Evolutionary conservation across 2,113 vertebrate species (phyloP), one percentile per base, ranked within the genome.

Genomic region (Kryptolebias marmoratus): DNA sequence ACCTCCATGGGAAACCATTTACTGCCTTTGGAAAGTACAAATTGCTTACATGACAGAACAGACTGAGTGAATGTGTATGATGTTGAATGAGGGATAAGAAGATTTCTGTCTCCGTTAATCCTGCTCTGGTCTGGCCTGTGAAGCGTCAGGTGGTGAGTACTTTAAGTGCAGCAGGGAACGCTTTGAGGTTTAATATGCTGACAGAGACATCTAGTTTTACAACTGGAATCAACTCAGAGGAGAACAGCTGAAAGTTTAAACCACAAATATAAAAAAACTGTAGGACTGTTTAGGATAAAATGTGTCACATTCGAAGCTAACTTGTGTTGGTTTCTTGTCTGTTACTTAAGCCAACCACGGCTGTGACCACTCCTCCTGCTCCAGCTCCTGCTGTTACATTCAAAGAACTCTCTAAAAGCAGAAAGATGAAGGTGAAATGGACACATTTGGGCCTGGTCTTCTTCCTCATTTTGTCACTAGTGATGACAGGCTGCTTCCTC

Each of bases 401-500:
- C 0, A 57, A 90, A 50, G 90, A 83, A 64, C 73, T 93, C 50
- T 88, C 84, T 49, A 87, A 81, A 57, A 66, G 75, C 39, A 50
- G 50, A 15, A 86, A 49, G 32, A 94, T 94, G 91, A 93, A 94
- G 82, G 84, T 95, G 87, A 96, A 93, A 73, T 94, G 94, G 94
- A 88, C 92, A 48, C 91, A 94, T 0, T 27, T 92, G 3, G 85
- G 91, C 54, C 89, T 95, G 11, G 16, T 93, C 16, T 91, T 97
- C 90, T 93, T 97, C 78, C 91, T 97, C 30, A 52, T 95, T 54
- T 59, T 97, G 3, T 96, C 95, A 0, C 60, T 94, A 61, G 92
- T 95, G 59, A 96, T 97, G 97, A 96, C 94, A 0, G 92, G 94
- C 74, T 97, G 96, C 87, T 98, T 98, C 80, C 63, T 94, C 52